These are phyloP conservation scores for Herpetotheres cachinnans DNA, from an alignment of 2,113 vertebrate genomes.

Conservation along the genomic window DNA sequence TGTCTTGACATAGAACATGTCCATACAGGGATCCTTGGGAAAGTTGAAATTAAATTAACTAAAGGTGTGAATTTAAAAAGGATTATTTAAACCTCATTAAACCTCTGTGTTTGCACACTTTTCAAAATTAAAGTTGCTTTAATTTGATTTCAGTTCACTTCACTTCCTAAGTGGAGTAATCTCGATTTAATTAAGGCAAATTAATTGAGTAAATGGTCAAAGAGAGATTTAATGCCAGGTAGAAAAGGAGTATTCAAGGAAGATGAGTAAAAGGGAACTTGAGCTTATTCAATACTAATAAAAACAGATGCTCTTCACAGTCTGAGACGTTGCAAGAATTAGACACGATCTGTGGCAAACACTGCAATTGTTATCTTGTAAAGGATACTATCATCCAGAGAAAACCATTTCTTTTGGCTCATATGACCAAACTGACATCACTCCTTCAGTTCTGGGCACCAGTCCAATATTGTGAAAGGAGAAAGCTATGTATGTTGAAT, in stretches of 20 bases:
- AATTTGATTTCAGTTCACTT: conserved; percentile 52
- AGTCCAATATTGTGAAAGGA: conserved; percentile 9
- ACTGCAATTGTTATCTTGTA: neutral
- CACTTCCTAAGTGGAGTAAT: conserved; percentile 38
- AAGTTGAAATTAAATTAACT: conserved; percentile 39
- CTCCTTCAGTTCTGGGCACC: conserved; percentile 4
- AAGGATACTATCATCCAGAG: neutral
- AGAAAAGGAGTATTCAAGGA: neutral
- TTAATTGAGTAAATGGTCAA: conserved; percentile 45
- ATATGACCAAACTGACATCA: neutral
- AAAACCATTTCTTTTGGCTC: conserved; percentile 8
- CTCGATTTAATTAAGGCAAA: conserved; percentile 56
- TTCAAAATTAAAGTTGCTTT: conserved; percentile 34
- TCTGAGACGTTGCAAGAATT: neutral
- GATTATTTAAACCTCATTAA: conserved; percentile 65
- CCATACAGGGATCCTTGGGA: neutral
- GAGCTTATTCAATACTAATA: neutral
- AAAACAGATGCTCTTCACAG: neutral
- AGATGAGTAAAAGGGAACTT: neutral
- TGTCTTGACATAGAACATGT: neutral
- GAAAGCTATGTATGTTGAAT: neutral
- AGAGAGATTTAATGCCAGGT: neutral
- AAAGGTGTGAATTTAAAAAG: conserved; percentile 45
- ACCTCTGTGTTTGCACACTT: conserved; percentile 25
- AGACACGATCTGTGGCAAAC: neutral